A percentile compares a stretch with the other conserved stretches of the same genome.
phyloP scores from a whole-genome alignment of 2,113 vertebrate species.

The Lophotis ruficrista region DNA sequence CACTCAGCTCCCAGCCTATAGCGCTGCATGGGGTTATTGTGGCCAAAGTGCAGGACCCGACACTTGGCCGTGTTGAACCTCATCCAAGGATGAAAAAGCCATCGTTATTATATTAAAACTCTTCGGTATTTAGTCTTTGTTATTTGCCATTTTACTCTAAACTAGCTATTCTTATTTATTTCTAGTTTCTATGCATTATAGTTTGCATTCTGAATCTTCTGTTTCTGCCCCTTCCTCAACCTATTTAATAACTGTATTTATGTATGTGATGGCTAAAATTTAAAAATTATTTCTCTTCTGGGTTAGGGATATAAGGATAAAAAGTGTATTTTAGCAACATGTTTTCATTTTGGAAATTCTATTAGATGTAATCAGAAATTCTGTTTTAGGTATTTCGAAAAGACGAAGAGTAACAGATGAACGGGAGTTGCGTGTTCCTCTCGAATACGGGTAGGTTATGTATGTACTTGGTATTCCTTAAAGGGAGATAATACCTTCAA shows the following conservation, averaged over 20 bases:
- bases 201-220: not conserved
- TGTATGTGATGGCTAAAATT: not conserved
- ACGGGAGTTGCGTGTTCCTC: slow-evolving; percentile 83
- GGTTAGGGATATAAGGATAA: not conserved
- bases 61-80: no score
- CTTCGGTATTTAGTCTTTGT: not conserved
- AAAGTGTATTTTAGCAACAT: not conserved
- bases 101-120: not conserved
- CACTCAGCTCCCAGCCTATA: no score
- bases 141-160: not conserved
- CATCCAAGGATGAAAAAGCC: not conserved
- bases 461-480: not conserved
- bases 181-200: not conserved
- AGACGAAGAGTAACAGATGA: slow-evolving; percentile 89
- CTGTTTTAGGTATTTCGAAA: slow-evolving; percentile 81
- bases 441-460: slow-evolving; percentile 87
- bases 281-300: not conserved
- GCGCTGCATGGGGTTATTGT: no score
- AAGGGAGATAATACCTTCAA: not conserved
- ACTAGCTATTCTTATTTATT: not conserved
- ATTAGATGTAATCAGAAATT: slow-evolving; percentile 48
- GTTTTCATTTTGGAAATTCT: not conserved
- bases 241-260: not conserved
- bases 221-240: not conserved
- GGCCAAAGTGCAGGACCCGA: no score